Percentiles rank a stretch among this genome's conserved stretches.
These are phyloP conservation scores for Steatocranus sp. DNA, from an alignment of 2,797 vertebrate species.

Conservation along the genomic window DNA sequence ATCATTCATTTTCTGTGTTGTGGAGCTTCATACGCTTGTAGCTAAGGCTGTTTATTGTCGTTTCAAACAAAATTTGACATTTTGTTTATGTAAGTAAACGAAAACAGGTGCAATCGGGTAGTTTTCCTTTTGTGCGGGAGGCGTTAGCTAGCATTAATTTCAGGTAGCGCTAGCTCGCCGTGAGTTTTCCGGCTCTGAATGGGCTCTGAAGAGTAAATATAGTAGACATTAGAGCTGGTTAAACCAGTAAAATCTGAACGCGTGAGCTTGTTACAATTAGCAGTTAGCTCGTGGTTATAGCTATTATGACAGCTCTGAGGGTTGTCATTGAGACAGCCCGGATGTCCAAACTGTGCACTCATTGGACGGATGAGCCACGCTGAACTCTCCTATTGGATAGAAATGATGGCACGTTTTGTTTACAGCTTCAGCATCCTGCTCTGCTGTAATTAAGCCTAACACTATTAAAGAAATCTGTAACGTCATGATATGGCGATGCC, in stretches of 20 bases:
- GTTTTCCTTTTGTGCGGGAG: background rate
- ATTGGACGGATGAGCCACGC: conserved; percentile 74
- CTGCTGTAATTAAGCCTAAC: background rate
- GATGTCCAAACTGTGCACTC: conserved; percentile 31
- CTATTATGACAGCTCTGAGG: background rate
- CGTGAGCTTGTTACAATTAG: background rate
- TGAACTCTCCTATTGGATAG: conserved; percentile 67
- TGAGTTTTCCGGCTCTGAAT: background rate
- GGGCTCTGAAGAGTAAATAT: background rate
- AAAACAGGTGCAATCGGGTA: background rate
- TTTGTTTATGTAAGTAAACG: background rate
- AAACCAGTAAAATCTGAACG: background rate
- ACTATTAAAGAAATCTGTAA: background rate
- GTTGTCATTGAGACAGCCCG: conserved; percentile 23
- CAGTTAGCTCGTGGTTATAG: background rate
- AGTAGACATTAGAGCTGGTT: background rate
- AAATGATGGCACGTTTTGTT: conserved; percentile 19
- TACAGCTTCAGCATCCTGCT: background rate
- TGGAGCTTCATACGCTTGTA: background rate
- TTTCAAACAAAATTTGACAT: background rate
- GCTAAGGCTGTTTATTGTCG: rapidly evolving
- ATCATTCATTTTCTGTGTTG: background rate
- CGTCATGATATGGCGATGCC: background rate
- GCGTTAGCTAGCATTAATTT: conserved; percentile 25
- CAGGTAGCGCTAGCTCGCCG: background rate